Conservation (phyloP, 1,140 invertebrate genomes). For the Aplysia californica region DNA sequence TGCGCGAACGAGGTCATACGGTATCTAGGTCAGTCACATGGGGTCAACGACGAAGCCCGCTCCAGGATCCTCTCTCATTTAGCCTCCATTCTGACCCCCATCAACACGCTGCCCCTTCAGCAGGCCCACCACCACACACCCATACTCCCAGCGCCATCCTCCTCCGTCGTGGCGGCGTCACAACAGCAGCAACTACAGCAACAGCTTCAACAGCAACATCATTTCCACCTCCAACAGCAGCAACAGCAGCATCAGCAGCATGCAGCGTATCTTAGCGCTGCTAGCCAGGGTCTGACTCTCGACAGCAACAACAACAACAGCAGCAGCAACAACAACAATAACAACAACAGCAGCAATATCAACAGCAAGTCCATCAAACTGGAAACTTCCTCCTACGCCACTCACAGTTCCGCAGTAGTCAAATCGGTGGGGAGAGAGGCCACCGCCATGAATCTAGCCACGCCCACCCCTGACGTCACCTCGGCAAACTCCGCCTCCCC, state of each 20-base stretch:
- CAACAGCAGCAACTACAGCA: not conserved
- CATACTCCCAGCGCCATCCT: constrained; percentile 17
- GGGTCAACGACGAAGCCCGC: constrained; percentile 80
- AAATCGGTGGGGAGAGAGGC: no score
- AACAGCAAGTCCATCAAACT: not conserved
- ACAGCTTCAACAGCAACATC: constrained; percentile 10
- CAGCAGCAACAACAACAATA: not conserved
- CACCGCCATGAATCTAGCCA: no score
- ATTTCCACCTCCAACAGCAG: not conserved
- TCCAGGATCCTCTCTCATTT: constrained; percentile 44
- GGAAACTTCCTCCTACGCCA: no score
- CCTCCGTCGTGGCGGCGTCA: not conserved
- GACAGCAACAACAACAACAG: constrained; percentile 7
- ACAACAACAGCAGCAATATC: constrained; percentile 6
- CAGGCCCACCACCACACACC: not conserved
- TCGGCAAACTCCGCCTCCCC: not conserved
- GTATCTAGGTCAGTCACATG: constrained; percentile 84
- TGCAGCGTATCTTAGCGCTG: not conserved
- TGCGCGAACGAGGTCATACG: constrained; percentile 87
- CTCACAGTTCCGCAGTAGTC: no score
- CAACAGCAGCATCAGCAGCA: constrained; percentile 19
- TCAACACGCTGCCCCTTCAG: constrained; percentile 27
- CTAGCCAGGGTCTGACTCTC: not conserved
- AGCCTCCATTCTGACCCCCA: constrained; percentile 44
- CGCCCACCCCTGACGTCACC: not conserved